Evolutionary conservation across 92 coral and sea anemone species (phyloP), one percentile per base, ranked within the genome.

Genomic region (Umimayanthus kanabou): DNA sequence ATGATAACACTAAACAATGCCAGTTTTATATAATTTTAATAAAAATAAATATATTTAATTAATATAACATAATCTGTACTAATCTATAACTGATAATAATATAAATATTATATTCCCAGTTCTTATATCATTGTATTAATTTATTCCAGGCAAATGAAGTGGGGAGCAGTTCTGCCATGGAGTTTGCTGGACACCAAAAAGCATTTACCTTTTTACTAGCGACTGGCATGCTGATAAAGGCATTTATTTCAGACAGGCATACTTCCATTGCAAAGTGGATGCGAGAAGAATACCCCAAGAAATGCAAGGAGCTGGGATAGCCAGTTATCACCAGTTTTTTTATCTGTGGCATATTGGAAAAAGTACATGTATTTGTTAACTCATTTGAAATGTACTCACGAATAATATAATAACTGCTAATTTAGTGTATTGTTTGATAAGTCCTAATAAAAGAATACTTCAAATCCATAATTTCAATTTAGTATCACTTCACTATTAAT

Each of bases 341-440:
- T 91, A 93, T 85, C 87, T 93, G 22, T 93, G 96, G 96, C 96
- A 93, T 75, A 93, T 91, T 89, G 92, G 91, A 30, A 92, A 94
- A 90, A 94, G 94, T 92, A 94, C n/a, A n/a, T n/a, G n/a, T n/a
- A n/a, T 39, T 6, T 88, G 37, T 45, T 64, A 9, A 85, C 61
- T 57, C 23, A 57, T 47, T 13, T 77, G 58, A 77, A 22, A 45
- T 6, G 58, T 43, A 42, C 80, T 42, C 80, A 76, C 25, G 43
- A 45, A 8, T 77, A 45, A 8, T 77, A 45, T 77, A 77, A 33
- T 77, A 23, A 77, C 58, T 42, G 57, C 58, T 45, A 42, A 77
- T 77, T 9, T n/a, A 77, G 43, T 77, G 6, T 45, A 77, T 77
- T 43, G 43, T 61, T 77, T 77, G 64, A 77, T 77, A 74, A 6